phyloP scores from a whole-genome alignment of 2,113 vertebrate genomes.

The Vireo altiloquus region DNA sequence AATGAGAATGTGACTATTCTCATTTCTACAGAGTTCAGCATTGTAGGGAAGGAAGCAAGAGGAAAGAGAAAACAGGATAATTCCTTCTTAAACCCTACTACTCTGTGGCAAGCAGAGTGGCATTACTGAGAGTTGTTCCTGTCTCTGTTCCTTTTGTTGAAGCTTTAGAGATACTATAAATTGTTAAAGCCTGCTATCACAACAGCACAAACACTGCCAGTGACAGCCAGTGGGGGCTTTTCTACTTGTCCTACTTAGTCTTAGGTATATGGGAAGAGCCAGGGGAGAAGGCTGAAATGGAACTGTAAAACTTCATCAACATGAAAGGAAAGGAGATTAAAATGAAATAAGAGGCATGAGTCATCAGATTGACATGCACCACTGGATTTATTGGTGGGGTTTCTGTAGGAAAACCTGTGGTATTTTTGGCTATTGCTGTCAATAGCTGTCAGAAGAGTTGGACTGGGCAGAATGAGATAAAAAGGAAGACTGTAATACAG shows the following conservation, averaged over 20 bases:
- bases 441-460: slow-evolving; percentile 11
- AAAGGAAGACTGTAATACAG: not conserved
- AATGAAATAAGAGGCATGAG: not conserved
- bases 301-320: not conserved
- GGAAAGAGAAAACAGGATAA: not conserved
- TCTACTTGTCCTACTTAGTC: not conserved
- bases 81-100: not conserved
- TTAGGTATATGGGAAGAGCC: not conserved
- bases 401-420: not conserved
- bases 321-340: slow-evolving; percentile 25
- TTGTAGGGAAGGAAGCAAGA: not conserved
- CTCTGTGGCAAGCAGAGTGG: not conserved
- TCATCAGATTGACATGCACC: not conserved
- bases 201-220: not conserved
- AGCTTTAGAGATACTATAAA: not conserved
- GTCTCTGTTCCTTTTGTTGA: not conserved
- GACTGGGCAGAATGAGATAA: not conserved
- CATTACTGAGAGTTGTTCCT: not conserved
- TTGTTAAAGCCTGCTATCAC: not conserved
- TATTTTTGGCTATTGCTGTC: slow-evolving; percentile 26
- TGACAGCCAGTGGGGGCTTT: not conserved
- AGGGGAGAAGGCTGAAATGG: not conserved
- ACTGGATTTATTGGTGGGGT: not conserved
- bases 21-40: not conserved
- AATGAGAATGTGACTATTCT: not conserved